These are phyloP conservation scores for Rhingia rostrata DNA, from an alignment of 2,888 invertebrate species.

Conservation along the genomic window DNA sequence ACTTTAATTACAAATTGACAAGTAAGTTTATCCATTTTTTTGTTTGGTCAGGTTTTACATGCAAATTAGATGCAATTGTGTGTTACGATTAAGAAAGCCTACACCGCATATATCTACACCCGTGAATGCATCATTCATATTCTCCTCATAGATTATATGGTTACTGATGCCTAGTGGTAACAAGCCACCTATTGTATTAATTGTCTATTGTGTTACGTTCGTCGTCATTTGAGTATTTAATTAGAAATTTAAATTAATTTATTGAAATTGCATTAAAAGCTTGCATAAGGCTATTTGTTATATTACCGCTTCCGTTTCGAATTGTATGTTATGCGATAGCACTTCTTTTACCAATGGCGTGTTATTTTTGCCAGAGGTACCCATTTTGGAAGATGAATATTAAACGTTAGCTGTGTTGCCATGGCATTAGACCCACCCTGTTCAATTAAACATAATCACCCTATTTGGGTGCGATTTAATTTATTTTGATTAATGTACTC, in stretches of 20 bases:
- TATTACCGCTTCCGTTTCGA: background rate
- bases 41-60: background rate
- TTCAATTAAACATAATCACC: no score
- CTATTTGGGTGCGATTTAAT: no score
- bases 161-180: background rate
- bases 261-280: background rate
- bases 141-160: background rate
- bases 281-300: background rate
- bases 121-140: background rate
- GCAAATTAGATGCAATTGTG: background rate
- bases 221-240: background rate
- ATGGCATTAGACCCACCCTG: no score
- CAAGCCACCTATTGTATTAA: background rate
- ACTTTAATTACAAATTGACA: background rate
- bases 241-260: background rate
- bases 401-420: no score
- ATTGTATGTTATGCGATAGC: background rate
- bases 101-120: background rate
- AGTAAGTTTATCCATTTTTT: background rate
- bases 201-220: background rate
- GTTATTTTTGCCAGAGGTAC: no score
- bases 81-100: background rate
- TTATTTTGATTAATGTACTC: no score
- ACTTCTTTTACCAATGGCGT: no score
- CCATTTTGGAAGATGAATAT: no score